Evolutionary conservation across 2,888 invertebrate species (phyloP).

Genomic region (Eudasyphora cyanicolor): DNA sequence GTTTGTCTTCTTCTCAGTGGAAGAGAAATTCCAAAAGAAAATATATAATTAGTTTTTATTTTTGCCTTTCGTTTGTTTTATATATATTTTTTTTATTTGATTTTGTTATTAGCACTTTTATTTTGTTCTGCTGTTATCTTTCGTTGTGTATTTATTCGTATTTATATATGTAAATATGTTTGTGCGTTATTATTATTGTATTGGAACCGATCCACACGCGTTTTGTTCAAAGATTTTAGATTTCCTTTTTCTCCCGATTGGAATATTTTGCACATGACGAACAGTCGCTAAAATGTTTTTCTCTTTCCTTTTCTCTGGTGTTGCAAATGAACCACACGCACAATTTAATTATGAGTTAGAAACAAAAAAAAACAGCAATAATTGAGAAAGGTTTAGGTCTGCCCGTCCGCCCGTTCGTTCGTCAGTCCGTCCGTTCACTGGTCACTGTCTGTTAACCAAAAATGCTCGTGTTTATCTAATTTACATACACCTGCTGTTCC

Average conservation of each 20-base stretch:
- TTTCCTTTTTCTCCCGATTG: constrained; percentile 2
- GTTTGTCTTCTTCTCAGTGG: constrained; percentile 48
- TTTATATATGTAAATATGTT: too few relatives aligned
- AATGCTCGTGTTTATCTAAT: constrained; percentile 55
- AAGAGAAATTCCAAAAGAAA: constrained; percentile 61
- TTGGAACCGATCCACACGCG: constrained; percentile 24
- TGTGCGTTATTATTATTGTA: too few relatives aligned
- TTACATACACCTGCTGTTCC: constrained; percentile 60
- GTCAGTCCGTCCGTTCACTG: not conserved
- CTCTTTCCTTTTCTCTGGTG: not conserved
- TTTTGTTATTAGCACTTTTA: constrained; percentile 38
- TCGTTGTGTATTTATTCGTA: not conserved
- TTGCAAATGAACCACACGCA: constrained; percentile 2
- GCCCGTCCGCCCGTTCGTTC: too few relatives aligned
- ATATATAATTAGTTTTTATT: constrained; percentile 58
- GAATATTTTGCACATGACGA: not conserved
- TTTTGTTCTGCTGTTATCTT: not conserved
- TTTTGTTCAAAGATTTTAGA: not conserved
- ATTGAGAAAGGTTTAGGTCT: too few relatives aligned
- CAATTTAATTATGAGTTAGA: constrained; percentile 21
- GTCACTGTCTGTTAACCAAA: constrained; percentile 21
- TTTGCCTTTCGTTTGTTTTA: too few relatives aligned
- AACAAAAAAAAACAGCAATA: too few relatives aligned
- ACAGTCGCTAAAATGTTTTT: not conserved
- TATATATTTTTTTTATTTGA: too few relatives aligned